Conservation (phyloP, 2,888 invertebrate species). For the Orchesellides sinensis region DNA sequence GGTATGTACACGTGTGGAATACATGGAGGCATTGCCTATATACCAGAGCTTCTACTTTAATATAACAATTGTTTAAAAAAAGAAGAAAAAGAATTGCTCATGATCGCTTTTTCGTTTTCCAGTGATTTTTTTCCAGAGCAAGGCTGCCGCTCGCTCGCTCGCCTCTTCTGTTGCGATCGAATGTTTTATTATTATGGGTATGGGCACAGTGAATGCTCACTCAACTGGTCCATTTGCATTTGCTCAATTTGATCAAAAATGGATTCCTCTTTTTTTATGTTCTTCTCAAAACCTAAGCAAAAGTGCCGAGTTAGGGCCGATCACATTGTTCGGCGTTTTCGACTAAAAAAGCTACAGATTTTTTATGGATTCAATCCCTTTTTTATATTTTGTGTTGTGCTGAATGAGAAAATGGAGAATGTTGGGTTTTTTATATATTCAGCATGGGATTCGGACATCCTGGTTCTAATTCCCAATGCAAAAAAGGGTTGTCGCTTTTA, state of each 20-base stretch:
- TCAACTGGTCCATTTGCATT: conserved; percentile 72
- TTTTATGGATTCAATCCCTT: conserved; percentile 36
- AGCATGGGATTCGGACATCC: too few species aligned
- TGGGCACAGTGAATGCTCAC: conserved; percentile 59
- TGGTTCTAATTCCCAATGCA: neutral
- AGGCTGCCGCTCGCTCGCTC: neutral
- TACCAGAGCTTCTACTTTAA: neutral
- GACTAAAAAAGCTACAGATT: conserved; percentile 12
- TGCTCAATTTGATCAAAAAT: conserved; percentile 71
- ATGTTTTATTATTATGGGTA: conserved; percentile 69
- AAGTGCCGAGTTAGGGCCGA: conserved; percentile 34
- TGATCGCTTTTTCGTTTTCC: conserved; percentile 28
- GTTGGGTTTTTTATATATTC: too few species aligned
- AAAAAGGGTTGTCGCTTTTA: neutral
- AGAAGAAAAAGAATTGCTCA: neutral
- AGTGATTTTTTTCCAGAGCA: conserved; percentile 22
- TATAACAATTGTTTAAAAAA: neutral
- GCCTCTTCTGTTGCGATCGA: conserved; percentile 4
- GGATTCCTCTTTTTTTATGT: conserved; percentile 54
- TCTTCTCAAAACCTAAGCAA: neutral
- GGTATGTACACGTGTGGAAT: too few species aligned
- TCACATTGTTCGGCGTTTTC: conserved; percentile 34
- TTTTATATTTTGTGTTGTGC: too few species aligned
- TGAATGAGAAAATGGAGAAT: neutral
- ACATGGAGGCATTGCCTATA: too few species aligned